Evolutionary conservation across 2,797 vertebrate species (phyloP), one percentile per base, ranked within the genome.

Genomic region (Malacoraja senta): DNA sequence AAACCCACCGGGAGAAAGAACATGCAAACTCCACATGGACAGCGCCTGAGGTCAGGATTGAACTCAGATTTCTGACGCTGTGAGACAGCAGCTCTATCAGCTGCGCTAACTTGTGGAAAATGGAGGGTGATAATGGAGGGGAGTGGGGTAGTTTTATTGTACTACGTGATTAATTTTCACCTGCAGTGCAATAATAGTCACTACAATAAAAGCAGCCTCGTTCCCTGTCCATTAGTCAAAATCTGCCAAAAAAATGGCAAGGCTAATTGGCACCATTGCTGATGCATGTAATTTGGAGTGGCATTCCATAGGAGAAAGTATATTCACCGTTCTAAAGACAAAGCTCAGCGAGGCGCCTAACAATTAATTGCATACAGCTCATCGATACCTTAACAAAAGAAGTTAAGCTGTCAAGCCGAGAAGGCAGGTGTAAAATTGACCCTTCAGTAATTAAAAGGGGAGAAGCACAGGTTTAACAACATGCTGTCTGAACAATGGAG

Each of bases 341-440:
- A 53, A 32, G n/a, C 29, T 63, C 29, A 17, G 12, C 32, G 58
- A 86, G 63, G 58, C 8, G 4, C 26, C 24, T 35, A 13, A 90
- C 61, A 65, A 38, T n/a, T 38, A 68, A 90, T 68, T 35, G 32
- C 86, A 90, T 21, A 19, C 86, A 71, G 61, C 65, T 90, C 86
- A 90, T 90, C 63, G 32, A 90, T 90, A 35, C 29, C 61, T 88
- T 29, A 68, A 68, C 29, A 90, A 29, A 58, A 90, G 32, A 90
- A 35, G n/a, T 35, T 71, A 71, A 71, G 15, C 86, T 90, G 63
- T 90, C 86, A 90, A 71, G 71, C 35, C 19, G 63, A 71, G 65
- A 63, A 90, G n/a, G 32, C 86, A 90, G 84, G n/a, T 90, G 63
- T 61, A 90, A 90, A 10, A 71, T 17, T 35, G 19, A 71, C 65